These are phyloP conservation scores for Halichoeres trimaculatus DNA, from an alignment of 2,113 vertebrate species.

Conservation along the genomic window DNA sequence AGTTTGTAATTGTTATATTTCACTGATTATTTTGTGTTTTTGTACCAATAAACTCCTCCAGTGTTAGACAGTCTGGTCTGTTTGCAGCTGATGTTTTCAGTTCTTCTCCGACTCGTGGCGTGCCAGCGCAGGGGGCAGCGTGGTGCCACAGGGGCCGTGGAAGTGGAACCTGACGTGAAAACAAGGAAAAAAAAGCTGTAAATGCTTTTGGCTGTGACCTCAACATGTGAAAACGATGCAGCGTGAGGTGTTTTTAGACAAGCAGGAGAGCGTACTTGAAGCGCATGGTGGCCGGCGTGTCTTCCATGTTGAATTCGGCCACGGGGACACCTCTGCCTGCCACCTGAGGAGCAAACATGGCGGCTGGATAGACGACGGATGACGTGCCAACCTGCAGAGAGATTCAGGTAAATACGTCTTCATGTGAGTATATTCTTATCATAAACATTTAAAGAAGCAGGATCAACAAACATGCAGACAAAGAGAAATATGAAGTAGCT, in stretches of 20 bases:
- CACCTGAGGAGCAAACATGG: conserved; percentile 96
- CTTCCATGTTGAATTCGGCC: conserved; percentile 94
- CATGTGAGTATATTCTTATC: too few species aligned
- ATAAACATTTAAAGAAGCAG: too few species aligned
- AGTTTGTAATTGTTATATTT: background rate
- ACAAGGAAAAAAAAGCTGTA: background rate
- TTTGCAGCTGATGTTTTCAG: conserved; percentile 24
- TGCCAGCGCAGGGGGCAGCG: conserved; percentile 89
- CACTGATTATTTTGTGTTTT: background rate
- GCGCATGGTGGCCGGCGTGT: conserved; percentile 88
- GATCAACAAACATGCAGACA: too few species aligned
- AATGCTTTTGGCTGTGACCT: background rate
- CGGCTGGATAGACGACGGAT: conserved; percentile 94
- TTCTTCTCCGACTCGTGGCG: conserved; percentile 82
- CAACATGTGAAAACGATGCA: too few species aligned
- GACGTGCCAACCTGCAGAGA: conserved; percentile 92
- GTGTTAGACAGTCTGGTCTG: conserved; percentile 28
- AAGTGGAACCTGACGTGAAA: conserved; percentile 90
- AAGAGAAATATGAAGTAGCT: too few species aligned
- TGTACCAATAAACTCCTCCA: conserved; percentile 14
- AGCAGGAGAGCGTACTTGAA: conserved; percentile 86
- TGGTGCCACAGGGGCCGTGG: conserved; percentile 91
- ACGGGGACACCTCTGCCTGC: conserved; percentile 91
- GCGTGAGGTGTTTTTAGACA: too few species aligned
- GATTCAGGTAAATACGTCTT: too few species aligned